A percentile compares a stretch with the other conserved stretches of the same genome.
Conservation (phyloP, 2,113 vertebrate species). For the Mesoclemmys tuberculata region DNA sequence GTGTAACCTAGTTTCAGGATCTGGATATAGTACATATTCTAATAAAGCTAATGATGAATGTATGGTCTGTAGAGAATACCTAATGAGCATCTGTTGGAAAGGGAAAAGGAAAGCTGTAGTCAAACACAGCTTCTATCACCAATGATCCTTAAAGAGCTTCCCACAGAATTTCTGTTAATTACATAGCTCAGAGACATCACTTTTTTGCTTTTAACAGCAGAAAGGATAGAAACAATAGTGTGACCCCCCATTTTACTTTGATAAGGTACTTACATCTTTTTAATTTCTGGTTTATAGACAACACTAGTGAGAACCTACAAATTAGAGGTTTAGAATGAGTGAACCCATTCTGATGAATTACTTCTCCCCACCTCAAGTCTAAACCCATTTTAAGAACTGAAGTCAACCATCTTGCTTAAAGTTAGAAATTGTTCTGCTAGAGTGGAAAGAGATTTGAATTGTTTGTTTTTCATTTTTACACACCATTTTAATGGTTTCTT, state of each 20-base stretch:
- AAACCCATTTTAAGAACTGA: background rate
- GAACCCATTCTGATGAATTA: background rate
- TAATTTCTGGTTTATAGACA: background rate
- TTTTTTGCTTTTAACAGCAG: background rate
- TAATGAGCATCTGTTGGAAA: slow-evolving; percentile 12
- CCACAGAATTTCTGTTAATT: background rate
- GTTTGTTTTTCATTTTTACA: background rate
- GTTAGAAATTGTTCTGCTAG: background rate
- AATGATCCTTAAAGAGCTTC: slow-evolving; percentile 21
- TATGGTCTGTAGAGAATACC: background rate
- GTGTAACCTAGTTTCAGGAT: background rate
- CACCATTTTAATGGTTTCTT: background rate
- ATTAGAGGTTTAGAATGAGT: background rate
- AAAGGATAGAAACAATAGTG: background rate
- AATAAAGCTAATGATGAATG: background rate
- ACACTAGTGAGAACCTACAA: background rate
- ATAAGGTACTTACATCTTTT: background rate
- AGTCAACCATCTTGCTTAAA: background rate
- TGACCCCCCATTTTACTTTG: background rate
- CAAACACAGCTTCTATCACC: background rate
- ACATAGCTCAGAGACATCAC: background rate
- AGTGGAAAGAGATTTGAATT: fast-evolving
- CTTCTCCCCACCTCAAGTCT: background rate
- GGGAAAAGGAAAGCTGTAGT: background rate
- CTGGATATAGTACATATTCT: fast-evolving